These are phyloP conservation scores for Gallinago stenura DNA, from an alignment of 2,797 vertebrate species.

Conservation along the genomic window DNA sequence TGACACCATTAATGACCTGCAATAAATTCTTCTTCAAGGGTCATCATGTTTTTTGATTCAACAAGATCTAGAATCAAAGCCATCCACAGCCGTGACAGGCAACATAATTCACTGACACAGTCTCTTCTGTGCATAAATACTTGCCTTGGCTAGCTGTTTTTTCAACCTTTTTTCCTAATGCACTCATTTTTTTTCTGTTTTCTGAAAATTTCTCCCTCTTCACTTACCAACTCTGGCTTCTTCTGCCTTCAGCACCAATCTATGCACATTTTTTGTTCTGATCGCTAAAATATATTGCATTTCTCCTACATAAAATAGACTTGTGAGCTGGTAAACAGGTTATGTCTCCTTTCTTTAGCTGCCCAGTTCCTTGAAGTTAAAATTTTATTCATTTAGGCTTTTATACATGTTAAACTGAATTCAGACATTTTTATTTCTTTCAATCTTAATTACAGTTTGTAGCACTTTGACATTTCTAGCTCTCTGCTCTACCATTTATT, in stretches of 20 bases:
- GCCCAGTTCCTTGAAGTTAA: neutral
- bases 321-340: neutral
- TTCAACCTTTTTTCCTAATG: neutral
- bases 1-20: neutral
- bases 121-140: neutral
- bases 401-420: neutral
- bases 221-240: neutral
- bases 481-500: neutral
- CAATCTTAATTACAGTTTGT: neutral
- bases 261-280: neutral
- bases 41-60: neutral
- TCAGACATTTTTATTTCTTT: neutral
- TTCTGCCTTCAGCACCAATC: neutral
- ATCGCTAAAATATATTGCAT: neutral
- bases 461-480: neutral
- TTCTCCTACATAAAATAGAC: neutral
- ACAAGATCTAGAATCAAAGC: neutral
- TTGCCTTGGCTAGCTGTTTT: neutral
- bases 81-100: neutral
- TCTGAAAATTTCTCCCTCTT: neutral
- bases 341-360: neutral
- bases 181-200: neutral
- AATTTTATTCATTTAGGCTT: neutral
- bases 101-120: neutral
- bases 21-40: neutral